Base-by-base conservation (phyloP, 2,888 invertebrate genomes). In the Lycocerus yunnanus region DNA sequence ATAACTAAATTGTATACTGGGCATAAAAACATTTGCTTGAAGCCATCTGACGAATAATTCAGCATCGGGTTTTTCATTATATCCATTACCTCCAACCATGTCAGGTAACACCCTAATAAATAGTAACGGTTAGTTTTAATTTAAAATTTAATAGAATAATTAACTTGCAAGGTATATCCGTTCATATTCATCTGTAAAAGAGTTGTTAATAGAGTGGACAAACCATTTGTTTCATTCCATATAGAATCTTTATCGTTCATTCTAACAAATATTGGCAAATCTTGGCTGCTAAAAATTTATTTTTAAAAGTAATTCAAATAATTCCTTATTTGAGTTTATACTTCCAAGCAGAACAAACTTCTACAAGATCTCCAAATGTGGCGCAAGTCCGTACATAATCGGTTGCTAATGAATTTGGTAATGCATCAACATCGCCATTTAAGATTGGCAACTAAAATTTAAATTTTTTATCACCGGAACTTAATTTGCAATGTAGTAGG, bases 11-110 rank as follows among this genome's bases (percentile, higher is more conserved):
- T 96, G 95, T 87, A 96, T 89, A 0, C 91, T 88, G 0, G 95
- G 95, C 88, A 96, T 90, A 83, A 95, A 95, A 0, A 92, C 90
- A 73, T 92, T 94, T 0, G 93, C 92, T 83, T 95, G 93, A 65
- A 94, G 88, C 95, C 95, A 96, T 82, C 95, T 88, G 24, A 95
- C 91, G 82, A 92, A 94, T 68, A 93, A 85, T 83, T 93, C 92
- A 75, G 91, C 90, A 0, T 89, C 89, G 0, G 91, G 89, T 0
- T 87, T 83, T 15, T 77, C 80, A n/a, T 89, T 88, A 81, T 88
- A 91, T 0, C 90, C 91, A 78, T 92, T 93, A 0, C 93, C 93
- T 0, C 93, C 93, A 66, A 93, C 92, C 93, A 95, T 94, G 83
- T 95, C 95, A 0, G 95, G 95, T 13, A 96, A 86, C 5, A 95